phyloP scores from a whole-genome alignment of 2,797 vertebrate genomes.

The Fringilla coelebs region DNA sequence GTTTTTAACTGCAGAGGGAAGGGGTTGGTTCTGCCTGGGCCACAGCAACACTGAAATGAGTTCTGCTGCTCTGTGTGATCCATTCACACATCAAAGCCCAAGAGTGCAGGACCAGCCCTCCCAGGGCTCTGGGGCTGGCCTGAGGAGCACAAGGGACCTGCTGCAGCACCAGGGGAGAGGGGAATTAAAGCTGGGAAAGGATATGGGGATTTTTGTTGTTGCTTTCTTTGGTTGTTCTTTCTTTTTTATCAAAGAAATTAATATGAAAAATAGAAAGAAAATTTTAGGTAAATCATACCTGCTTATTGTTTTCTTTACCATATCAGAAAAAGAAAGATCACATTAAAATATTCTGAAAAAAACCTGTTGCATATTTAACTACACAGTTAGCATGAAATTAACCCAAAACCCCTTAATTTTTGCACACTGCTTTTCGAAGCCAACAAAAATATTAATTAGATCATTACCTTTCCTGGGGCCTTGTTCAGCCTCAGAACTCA shows the following conservation, averaged over 20 bases:
- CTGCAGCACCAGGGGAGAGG: neutral
- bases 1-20: neutral
- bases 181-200: neutral
- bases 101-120: neutral
- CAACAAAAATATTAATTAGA: neutral
- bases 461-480: neutral
- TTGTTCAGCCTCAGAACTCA: neutral
- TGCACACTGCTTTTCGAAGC: neutral
- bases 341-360: neutral
- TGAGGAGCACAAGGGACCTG: neutral
- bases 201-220: neutral
- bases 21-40: neutral
- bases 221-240: neutral
- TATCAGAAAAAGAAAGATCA: neutral
- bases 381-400: neutral
- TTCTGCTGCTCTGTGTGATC: neutral
- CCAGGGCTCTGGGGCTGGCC: neutral
- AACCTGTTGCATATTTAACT: neutral
- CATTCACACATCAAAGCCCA: accelerated
- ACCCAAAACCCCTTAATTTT: accelerated
- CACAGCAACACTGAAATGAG: neutral
- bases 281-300: neutral
- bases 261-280: neutral
- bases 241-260: neutral
- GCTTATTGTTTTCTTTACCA: neutral